Evolutionary conservation across 2,113 vertebrate species (phyloP), one percentile per base, ranked within the genome.

Genomic region (Seriola quinqueradiata): DNA sequence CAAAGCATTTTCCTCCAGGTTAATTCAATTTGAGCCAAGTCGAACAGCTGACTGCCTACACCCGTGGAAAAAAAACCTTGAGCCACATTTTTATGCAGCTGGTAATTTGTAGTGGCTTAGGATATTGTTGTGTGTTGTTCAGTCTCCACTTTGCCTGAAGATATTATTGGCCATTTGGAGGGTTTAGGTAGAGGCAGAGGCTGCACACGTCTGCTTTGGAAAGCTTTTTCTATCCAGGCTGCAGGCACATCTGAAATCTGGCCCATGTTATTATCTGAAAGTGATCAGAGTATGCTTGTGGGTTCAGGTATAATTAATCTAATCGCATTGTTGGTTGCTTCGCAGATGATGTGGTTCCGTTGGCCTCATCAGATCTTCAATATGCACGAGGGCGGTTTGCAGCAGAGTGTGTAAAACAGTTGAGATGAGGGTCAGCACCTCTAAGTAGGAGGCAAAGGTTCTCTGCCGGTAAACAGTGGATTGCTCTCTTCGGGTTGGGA

Each of bases 1-100:
- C 71, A 80, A 68, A 59, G 8, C 28, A 34, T 71, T 82, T 81
- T 82, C 28, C 78, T 69, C 3, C 68, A 77, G 74, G 83, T 79
- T 81, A 25, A 81, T 81, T 80, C 44, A 59, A 48, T 76, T 60
- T 44, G 42, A 46, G 59, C 48, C 32, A 32, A 63, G 55, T n/a
- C 17, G 5, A 0, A 12, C 0, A 2, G 69, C 28, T 36, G 1
- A 36, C 0, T 12, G 63, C 19, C 3, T 46, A 63, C 5, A 0
- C 55, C 38, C n/a, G 6, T 7, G 42, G 19, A 8, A 42, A 42
- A 42, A 42, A 38, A 48, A 44, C 11, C 46, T 48, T 17, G 5
- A 50, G 48, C 46, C 17, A 70, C 8, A 21, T 55, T 44, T 17
- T 61, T 5, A 4, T 16, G 11, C 40, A 6, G 40, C 25, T 10